phyloP scores from a whole-genome alignment of 2,797 vertebrate species.

The Notoglanidium macrostoma region DNA sequence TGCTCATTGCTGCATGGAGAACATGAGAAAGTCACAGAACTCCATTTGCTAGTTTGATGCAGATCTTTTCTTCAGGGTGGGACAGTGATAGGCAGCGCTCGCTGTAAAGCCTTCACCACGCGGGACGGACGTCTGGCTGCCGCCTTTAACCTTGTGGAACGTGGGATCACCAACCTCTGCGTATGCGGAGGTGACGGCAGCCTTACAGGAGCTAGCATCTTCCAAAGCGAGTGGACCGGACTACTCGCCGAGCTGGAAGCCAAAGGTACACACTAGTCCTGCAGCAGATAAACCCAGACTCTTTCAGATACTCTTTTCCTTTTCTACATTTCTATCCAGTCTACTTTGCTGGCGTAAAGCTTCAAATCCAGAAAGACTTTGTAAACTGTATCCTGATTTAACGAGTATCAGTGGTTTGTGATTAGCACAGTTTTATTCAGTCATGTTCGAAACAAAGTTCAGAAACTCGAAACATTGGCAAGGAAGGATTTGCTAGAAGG shows the following conservation, averaged over 20 bases:
- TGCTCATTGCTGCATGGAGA: not conserved
- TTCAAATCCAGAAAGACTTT: not conserved
- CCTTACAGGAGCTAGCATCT: constrained; percentile 91
- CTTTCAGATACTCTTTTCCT: not conserved
- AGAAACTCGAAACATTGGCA: not conserved
- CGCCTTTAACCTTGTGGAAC: constrained; percentile 88
- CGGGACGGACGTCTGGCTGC: constrained; percentile 83
- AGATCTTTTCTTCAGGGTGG: constrained; percentile 80
- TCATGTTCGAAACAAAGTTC: not conserved
- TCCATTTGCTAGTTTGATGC: not conserved
- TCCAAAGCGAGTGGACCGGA: constrained; percentile 87
- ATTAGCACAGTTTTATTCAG: not conserved
- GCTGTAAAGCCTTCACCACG: constrained; percentile 88
- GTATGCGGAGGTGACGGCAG: constrained; percentile 96
- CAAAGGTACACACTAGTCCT: constrained; percentile 72
- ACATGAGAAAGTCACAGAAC: not conserved
- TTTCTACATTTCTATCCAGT: not conserved
- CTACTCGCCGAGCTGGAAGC: constrained; percentile 85
- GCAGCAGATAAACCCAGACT: not conserved
- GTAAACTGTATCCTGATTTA: not conserved
- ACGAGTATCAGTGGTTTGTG: not conserved
- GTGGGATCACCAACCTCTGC: constrained; percentile 92
- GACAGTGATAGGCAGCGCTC: constrained; percentile 91
- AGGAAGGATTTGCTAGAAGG: not conserved
- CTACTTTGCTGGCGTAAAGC: not conserved